Base-by-base conservation (phyloP, 1,140 invertebrate species). In the Macrosteles quadrilineatus region DNA sequence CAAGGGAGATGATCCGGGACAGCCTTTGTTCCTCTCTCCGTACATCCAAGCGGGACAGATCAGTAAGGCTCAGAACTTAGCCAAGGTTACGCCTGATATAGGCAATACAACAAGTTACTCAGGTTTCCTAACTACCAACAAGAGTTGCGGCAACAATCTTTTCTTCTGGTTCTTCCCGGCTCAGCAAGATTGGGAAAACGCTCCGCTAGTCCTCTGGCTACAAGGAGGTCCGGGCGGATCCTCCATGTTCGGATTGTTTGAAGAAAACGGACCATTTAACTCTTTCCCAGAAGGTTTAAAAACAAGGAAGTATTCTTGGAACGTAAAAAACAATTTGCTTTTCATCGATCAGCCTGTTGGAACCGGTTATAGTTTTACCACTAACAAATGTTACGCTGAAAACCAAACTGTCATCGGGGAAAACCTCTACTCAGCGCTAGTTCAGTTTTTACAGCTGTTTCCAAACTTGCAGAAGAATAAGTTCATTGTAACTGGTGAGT, bases 401-500 rank as follows among this genome's bases (percentile, higher is more conserved):
- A 87, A 91, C 76, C 85, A 91, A 77, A 85, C 83, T 2, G 82
- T 87, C 73, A 86, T 73, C 14, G 67, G 69, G 0, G 30, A 69
- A 29, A 50, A 71, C 25, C 30, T 73, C 17, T 69, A 71, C 50
- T 40, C 53, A 27, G 57, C 63, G 17, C 9, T 73, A 6, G n/a
- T 29, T n/a, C 91, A 93, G 75, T 89, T 93, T 74, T 91, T 91
- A 74, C 79, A 86, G 66, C 75, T 93, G 0, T 93, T 92, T 74
- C 86, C 87, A 1, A 85, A 90, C 73, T 76, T 88, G 11, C 85
- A 85, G 73, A 73, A 77, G 0, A 89, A 87, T 71, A 86, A 87
- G 31, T 92, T 94, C 74, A 94, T 86, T 81, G 86, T 95, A 0
- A 90, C 90, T 1, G 94, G 94, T 0, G 93, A 96, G 81, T 95